phyloP scores from a whole-genome alignment of 2,113 vertebrate genomes.

The Menura novaehollandiae region DNA sequence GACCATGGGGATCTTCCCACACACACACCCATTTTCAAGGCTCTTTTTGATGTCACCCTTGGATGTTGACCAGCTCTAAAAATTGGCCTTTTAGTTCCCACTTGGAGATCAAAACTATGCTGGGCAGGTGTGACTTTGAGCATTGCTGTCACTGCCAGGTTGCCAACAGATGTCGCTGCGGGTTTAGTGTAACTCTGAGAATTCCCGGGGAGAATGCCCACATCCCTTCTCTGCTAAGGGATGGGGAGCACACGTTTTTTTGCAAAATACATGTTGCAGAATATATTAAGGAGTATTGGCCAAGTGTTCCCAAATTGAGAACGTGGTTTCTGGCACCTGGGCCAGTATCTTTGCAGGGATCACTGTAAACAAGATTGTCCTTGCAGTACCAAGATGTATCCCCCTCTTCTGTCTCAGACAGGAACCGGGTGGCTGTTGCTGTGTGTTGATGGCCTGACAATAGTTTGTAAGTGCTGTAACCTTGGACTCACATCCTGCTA shows the following conservation, averaged over 20 bases:
- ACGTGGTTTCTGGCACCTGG: rapidly evolving
- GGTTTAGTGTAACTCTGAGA: neutral
- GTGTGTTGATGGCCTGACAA: neutral
- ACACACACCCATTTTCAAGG: neutral
- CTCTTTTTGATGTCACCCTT: neutral
- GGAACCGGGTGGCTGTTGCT: neutral
- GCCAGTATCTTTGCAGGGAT: neutral
- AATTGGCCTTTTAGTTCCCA: neutral
- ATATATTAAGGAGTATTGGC: neutral
- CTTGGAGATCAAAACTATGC: rapidly evolving
- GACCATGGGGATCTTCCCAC: neutral
- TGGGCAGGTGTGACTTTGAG: too few species aligned
- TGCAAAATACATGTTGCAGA: neutral
- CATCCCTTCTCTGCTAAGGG: neutral
- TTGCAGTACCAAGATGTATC: neutral
- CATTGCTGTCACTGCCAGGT: rapidly evolving
- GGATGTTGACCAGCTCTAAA: neutral
- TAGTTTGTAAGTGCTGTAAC: neutral
- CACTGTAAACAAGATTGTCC: neutral
- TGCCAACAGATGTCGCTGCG: rapidly evolving
- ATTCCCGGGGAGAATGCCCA: neutral
- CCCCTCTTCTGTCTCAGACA: neutral
- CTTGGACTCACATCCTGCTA: rapidly evolving
- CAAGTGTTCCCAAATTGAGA: neutral
- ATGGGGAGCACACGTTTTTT: neutral